Evolutionary conservation across 2,113 vertebrate genomes (phyloP).

Genomic region (Octodon degus): DNA sequence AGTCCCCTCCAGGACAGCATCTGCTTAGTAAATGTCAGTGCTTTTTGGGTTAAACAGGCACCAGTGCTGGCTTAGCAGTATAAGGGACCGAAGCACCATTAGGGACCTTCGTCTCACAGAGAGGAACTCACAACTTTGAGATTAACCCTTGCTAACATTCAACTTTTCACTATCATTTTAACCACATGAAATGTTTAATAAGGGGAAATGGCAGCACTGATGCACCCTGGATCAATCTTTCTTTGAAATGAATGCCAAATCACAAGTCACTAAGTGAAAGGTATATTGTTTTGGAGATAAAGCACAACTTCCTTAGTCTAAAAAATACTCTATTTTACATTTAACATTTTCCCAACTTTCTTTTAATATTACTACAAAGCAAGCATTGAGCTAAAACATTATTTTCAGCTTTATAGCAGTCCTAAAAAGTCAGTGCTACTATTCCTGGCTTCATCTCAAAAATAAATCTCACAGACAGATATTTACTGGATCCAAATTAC

Average conservation of each 20-base stretch:
- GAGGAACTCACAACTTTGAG: neutral
- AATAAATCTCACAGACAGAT: neutral
- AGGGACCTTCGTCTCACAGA: neutral
- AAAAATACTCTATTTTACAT: neutral
- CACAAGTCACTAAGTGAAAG: neutral
- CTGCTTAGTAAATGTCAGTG: neutral
- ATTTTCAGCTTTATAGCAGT: neutral
- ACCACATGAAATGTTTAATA: neutral
- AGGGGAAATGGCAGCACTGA: neutral
- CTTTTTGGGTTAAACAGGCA: constrained; percentile 2
- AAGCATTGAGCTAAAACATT: neutral
- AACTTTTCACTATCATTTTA: constrained; percentile 17
- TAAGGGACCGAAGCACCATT: neutral
- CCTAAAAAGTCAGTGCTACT: neutral
- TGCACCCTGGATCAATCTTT: neutral
- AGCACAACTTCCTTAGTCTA: neutral
- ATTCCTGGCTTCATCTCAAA: neutral
- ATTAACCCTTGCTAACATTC: neutral
- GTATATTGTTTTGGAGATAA: neutral
- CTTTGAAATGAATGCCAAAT: neutral
- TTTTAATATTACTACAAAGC: neutral
- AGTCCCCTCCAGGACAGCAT: neutral
- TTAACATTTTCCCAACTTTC: neutral
- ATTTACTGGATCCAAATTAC: neutral
- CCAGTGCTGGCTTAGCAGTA: neutral